These are phyloP conservation scores for Numenius arquata DNA, from an alignment of 2,113 vertebrate species.

Conservation along the genomic window DNA sequence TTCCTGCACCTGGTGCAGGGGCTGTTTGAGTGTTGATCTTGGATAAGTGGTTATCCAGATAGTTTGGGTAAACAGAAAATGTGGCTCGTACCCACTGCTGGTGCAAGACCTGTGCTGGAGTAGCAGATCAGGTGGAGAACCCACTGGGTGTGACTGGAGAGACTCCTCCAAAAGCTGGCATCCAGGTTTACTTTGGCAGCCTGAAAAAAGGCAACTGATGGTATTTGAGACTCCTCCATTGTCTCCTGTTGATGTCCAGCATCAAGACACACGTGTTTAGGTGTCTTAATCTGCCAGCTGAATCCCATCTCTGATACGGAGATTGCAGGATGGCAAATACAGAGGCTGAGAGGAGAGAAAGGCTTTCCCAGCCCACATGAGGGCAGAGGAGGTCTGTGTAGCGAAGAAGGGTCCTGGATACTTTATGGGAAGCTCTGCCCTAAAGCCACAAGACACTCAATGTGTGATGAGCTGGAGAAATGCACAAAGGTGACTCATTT, in stretches of 20 bases:
- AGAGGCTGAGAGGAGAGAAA: not conserved
- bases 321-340: not conserved
- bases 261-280: accelerated
- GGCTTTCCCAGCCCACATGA: not conserved
- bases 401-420: not conserved
- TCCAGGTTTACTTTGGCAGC: not conserved
- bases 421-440: not conserved
- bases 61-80: not conserved
- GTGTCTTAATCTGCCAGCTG: not conserved
- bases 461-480: not conserved
- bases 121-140: not conserved
- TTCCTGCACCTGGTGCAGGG: not conserved
- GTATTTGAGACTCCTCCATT: not conserved
- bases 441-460: not conserved
- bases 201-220: not conserved
- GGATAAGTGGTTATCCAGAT: not conserved
- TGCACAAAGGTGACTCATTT: not conserved
- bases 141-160: not conserved
- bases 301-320: not conserved
- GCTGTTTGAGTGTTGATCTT: not conserved
- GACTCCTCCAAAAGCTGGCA: not conserved
- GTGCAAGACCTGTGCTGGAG: not conserved
- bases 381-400: not conserved
- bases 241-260: not conserved
- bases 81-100: accelerated